These are phyloP conservation scores for Empis livida DNA, from an alignment of 2,888 invertebrate genomes.

Conservation along the genomic window DNA sequence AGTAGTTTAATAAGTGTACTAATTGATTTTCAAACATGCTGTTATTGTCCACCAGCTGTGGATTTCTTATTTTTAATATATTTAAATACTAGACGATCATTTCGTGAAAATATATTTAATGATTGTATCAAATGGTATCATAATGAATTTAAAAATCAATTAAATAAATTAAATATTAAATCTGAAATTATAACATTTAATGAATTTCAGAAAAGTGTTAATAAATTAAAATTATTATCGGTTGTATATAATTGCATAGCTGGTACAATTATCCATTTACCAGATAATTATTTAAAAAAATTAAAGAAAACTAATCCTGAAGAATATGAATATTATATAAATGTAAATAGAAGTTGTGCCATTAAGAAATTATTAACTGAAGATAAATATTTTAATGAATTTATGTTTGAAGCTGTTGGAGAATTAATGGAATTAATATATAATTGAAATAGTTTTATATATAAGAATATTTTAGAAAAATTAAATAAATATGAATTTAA, in stretches of 20 bases:
- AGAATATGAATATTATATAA: slow-evolving; percentile 22
- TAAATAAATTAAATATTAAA: slow-evolving; percentile 27
- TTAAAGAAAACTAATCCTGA: slow-evolving; percentile 18
- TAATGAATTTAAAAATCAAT: slow-evolving; percentile 29
- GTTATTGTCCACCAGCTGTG: slow-evolving; percentile 47
- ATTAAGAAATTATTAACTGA: slow-evolving; percentile 4
- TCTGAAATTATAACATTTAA: slow-evolving; percentile 28
- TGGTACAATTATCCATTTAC: slow-evolving; percentile 14
- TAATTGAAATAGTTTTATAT: too few species aligned
- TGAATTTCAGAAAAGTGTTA: slow-evolving; percentile 27
- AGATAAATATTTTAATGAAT: slow-evolving; percentile 1
- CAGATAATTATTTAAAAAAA: slow-evolving; percentile 21
- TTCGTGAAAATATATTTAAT: slow-evolving; percentile 21
- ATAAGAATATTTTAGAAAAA: too few species aligned
- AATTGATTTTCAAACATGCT: slow-evolving; percentile 49
- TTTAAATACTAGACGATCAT: slow-evolving; percentile 9
- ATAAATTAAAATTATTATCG: slow-evolving; percentile 27
- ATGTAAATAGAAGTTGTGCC: slow-evolving; percentile 7
- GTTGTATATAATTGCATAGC: slow-evolving; percentile 22
- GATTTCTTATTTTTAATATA: slow-evolving; percentile 30
- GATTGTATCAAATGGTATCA: slow-evolving; percentile 42
- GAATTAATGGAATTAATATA: slow-evolving; percentile 3
- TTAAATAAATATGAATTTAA: too few species aligned
- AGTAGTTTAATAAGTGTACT: slow-evolving; percentile 34
- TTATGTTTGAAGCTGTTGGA: slow-evolving; percentile 6